Evolutionary conservation across 92 coral and sea anemone species (phyloP).

Genomic region (Blastomussa wellsi): DNA sequence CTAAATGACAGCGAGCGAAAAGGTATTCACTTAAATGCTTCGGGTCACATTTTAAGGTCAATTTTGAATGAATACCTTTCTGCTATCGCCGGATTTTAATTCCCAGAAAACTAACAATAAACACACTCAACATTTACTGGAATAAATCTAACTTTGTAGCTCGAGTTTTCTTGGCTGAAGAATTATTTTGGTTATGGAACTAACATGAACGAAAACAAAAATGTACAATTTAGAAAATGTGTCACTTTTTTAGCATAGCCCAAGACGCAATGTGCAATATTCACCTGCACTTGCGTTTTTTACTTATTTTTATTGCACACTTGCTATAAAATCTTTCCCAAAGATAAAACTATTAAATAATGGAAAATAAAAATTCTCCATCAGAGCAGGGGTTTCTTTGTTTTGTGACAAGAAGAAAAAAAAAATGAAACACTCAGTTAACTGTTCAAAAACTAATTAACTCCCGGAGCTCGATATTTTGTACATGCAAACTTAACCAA

Average conservation of each 20-base stretch:
- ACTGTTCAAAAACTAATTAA: not conserved
- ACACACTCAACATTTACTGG: not conserved
- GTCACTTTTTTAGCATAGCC: not conserved
- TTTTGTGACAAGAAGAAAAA: not conserved
- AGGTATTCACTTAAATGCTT: not conserved
- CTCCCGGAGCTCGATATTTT: not conserved
- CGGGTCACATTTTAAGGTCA: not conserved
- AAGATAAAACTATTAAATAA: not conserved
- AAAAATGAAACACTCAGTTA: not conserved
- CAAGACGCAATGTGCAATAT: too few relatives aligned
- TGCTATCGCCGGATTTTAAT: not conserved
- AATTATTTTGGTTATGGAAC: not conserved
- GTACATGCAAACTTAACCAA: not conserved
- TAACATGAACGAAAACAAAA: not conserved
- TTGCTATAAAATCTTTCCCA: not conserved
- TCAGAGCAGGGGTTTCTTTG: not conserved
- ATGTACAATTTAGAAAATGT: not conserved
- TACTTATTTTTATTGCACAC: not conserved
- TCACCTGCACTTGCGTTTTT: constrained; percentile 21
- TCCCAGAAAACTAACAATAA: not conserved
- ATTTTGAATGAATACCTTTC: not conserved
- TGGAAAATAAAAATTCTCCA: not conserved
- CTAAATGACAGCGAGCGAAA: too few relatives aligned
- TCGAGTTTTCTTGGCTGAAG: not conserved
- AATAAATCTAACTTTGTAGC: not conserved